phyloP scores from a whole-genome alignment of 2,888 invertebrate species.

The Lutraria lutraria region DNA sequence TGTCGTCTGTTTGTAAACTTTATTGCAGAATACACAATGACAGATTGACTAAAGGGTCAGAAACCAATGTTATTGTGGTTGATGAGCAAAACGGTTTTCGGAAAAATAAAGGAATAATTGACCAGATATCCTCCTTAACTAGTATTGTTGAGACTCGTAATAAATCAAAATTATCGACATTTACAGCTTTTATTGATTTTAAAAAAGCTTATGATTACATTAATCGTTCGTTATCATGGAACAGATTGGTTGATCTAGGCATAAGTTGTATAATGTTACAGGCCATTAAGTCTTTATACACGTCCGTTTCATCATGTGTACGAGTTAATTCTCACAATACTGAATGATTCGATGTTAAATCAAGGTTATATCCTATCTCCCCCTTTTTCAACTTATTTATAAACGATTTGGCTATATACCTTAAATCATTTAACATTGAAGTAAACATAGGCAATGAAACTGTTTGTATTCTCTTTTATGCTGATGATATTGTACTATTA shows the following conservation, averaged over 20 bases:
- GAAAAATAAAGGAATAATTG: too few species aligned
- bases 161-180: too few species aligned
- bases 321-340: too few species aligned
- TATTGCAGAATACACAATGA: not conserved
- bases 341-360: too few species aligned
- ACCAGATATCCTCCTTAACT: too few species aligned
- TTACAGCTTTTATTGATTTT: not conserved
- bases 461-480: constrained; percentile 21
- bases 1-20: not conserved
- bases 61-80: not conserved
- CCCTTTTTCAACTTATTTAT: constrained; percentile 5
- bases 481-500: constrained; percentile 10
- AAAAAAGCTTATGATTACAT: not conserved
- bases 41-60: not conserved
- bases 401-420: constrained; percentile 20
- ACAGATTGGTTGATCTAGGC: too few species aligned
- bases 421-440: not conserved
- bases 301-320: too few species aligned
- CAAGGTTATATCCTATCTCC: constrained; percentile 7
- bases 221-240: not conserved
- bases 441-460: too few species aligned
- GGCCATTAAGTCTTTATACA: too few species aligned
- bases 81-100: not conserved
- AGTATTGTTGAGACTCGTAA: too few species aligned
- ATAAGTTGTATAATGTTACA: too few species aligned